These are phyloP conservation scores for Hypsopygia costalis DNA, from an alignment of 2,888 invertebrate genomes.

Conservation along the genomic window DNA sequence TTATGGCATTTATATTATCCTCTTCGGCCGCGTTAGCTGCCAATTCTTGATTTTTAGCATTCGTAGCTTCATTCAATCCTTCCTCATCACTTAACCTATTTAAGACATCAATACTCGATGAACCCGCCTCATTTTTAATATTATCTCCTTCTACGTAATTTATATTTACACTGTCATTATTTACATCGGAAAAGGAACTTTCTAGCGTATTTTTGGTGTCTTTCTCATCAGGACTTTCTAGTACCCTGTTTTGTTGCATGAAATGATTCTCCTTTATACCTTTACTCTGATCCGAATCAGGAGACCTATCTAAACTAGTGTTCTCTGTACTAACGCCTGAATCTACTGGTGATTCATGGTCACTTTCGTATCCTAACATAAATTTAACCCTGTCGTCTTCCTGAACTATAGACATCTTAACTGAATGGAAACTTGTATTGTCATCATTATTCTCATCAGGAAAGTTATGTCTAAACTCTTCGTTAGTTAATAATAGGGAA, in stretches of 20 bases:
- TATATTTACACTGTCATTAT: conserved; percentile 55
- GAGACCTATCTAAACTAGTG: conserved; percentile 84
- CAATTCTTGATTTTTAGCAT: conserved; percentile 43
- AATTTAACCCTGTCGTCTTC: conserved; percentile 63
- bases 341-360: conserved; percentile 75
- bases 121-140: conserved; percentile 62
- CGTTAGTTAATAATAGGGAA: conserved; percentile 77
- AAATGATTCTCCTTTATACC: conserved; percentile 53
- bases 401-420: conserved; percentile 48
- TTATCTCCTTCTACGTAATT: conserved; percentile 56
- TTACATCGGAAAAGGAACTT: conserved; percentile 55
- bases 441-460: conserved; percentile 48
- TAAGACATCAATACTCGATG: conserved; percentile 44
- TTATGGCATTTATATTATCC: conserved; percentile 53
- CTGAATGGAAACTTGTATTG: conserved; percentile 57
- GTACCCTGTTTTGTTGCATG: conserved; percentile 68
- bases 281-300: conserved; percentile 76
- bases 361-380: conserved; percentile 72
- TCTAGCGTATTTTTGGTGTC: conserved; percentile 42
- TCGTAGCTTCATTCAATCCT: conserved; percentile 34
- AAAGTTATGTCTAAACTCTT: conserved; percentile 60
- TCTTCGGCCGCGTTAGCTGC: conserved; percentile 39
- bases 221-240: conserved; percentile 48
- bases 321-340: conserved; percentile 88
- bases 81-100: conserved; percentile 53